Evolutionary conservation across 2,888 invertebrate genomes (phyloP).

Genomic region (Sussaba pulchella): DNA sequence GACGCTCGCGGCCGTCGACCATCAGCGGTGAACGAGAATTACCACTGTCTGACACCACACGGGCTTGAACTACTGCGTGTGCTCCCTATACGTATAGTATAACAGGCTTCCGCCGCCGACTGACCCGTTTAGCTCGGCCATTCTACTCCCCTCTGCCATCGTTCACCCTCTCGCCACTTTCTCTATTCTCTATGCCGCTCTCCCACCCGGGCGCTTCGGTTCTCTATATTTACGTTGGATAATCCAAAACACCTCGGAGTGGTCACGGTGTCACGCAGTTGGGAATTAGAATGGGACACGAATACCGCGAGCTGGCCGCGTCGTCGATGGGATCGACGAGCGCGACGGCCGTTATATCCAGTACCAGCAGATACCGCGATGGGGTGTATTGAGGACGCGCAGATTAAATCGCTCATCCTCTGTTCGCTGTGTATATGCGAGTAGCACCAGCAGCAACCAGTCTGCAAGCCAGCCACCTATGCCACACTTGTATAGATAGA

Average conservation of each 20-base stretch:
- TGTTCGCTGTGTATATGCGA: constrained; percentile 39
- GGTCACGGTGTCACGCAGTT: constrained; percentile 66
- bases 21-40: constrained; percentile 64
- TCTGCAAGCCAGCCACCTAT: constrained; percentile 21
- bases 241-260: constrained; percentile 67
- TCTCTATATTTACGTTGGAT: constrained; percentile 67
- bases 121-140: constrained; percentile 57
- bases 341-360: constrained; percentile 20
- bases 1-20: constrained; percentile 53
- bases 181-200: constrained; percentile 12
- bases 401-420: constrained; percentile 65
- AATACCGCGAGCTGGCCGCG: constrained; percentile 54
- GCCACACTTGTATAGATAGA: constrained; percentile 11
- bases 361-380: constrained; percentile 54
- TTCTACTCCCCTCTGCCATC: constrained; percentile 44
- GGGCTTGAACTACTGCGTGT: constrained; percentile 60
- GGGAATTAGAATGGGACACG: constrained; percentile 61
- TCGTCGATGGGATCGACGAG: constrained; percentile 41
- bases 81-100: constrained; percentile 15
- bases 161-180: constrained; percentile 27
- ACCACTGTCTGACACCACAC: constrained; percentile 63
- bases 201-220: constrained; percentile 30
- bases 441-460: constrained; percentile 15
- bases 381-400: constrained; percentile 63
- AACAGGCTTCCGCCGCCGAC: constrained; percentile 33